Evolutionary conservation across 2,113 vertebrate genomes (phyloP).

Genomic region (Pachycephala philippinensis): DNA sequence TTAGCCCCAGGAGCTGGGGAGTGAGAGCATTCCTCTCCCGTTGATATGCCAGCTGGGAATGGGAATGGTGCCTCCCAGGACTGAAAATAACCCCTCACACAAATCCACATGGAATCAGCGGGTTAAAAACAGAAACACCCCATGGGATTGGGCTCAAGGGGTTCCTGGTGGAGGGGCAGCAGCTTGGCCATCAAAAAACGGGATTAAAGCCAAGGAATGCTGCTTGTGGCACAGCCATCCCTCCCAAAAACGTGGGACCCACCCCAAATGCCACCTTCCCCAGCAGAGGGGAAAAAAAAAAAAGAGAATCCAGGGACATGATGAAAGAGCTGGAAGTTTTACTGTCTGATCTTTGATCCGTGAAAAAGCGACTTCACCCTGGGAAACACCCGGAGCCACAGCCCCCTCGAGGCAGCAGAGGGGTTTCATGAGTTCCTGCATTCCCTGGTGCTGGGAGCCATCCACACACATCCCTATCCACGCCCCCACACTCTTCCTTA

Average conservation of each 20-base stretch:
- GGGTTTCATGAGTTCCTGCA: neutral
- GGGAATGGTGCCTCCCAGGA: neutral
- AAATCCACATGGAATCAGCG: neutral
- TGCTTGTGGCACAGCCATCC: neutral
- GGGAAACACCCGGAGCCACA: neutral
- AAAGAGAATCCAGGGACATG: neutral
- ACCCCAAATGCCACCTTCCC: neutral
- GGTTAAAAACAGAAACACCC: neutral
- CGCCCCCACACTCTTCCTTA: neutral
- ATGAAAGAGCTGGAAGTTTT: neutral
- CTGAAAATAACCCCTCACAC: neutral
- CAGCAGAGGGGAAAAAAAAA: neutral
- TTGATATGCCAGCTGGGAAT: neutral
- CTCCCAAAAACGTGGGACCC: neutral
- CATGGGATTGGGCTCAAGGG: rapidly evolving
- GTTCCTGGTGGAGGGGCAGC: rapidly evolving
- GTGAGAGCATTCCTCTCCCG: neutral
- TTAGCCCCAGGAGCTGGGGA: neutral
- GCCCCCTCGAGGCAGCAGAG: neutral
- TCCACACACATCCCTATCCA: rapidly evolving
- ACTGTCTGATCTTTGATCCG: neutral
- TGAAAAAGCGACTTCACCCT: neutral
- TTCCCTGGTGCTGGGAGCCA: neutral
- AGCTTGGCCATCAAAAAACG: neutral
- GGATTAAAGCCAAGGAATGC: neutral